Base-by-base conservation (phyloP, 2,888 invertebrate genomes). In the Mythimna loreyi region DNA sequence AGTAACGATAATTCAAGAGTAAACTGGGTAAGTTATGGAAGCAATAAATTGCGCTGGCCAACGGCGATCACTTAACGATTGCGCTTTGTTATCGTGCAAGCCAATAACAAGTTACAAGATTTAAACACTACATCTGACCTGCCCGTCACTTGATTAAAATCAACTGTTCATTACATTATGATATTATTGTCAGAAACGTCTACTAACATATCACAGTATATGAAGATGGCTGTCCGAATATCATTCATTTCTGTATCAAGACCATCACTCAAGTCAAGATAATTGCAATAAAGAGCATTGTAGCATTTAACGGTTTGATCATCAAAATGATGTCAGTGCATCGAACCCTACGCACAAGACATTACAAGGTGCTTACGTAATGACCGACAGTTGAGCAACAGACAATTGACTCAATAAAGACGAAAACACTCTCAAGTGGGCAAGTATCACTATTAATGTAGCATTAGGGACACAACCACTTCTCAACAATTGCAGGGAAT, bases 351-450 rank as follows among this genome's bases (percentile, higher is more conserved):
- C 81, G 86, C 88, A 87, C 86, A 88, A 86, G 84, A 88, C 89
- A 90, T 90, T 90, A 92, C 87, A 88, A 90, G 88, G 82, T 87
- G 90, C 87, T 92, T 92, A 93, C 92, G 93, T 90, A 92, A 92
- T 83, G 81, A 82, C 89, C 85, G 83, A 87, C 88, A 89, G 91
- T 92, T 91, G 91, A 91, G 91, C 92, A 92, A 93, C 91, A 91
- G 90, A 92, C 93, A 94, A 94, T 95, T 93, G 94, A 91, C 84
- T 89, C 92, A 92, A 94, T 94, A 91, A 92, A 93, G 90, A 91
- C 87, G 90, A 91, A 92, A 93, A 91, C 90, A 89, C 87, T 89
- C 86, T 89, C 90, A 91, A 92, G 91, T 91, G 90, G 90, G 83
- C 88, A 86, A 87, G 89, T 91, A 92, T 89, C 87, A 87, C 88